These are phyloP conservation scores for Synchiropus splendidus DNA, from an alignment of 2,113 vertebrate species.

Conservation along the genomic window DNA sequence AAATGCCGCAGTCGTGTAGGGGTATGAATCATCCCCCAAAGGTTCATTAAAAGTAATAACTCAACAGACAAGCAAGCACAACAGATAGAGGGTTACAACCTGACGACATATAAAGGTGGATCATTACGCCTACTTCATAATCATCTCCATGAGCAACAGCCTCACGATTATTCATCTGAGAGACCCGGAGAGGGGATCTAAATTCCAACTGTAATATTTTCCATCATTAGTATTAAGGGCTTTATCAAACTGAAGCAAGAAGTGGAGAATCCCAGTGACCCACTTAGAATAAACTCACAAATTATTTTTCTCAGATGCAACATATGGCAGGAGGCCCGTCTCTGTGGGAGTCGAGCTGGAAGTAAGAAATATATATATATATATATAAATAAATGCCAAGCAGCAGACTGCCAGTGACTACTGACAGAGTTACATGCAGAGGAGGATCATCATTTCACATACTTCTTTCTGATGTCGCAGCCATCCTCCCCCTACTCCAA, in stretches of 20 bases:
- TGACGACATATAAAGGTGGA: conserved; percentile 15
- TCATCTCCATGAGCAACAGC: background rate
- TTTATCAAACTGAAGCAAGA: too few species aligned
- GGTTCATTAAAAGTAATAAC: conserved; percentile 23
- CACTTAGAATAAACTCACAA: conserved; percentile 17
- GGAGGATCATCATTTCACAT: too few species aligned
- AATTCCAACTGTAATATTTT: too few species aligned
- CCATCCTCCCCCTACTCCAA: too few species aligned
- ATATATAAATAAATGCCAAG: conserved; percentile 26
- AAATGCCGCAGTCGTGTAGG: background rate
- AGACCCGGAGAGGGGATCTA: too few species aligned
- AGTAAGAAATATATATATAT: conserved; percentile 22
- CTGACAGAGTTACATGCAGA: background rate
- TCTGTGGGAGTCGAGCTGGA: conserved; percentile 29
- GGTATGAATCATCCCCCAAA: conserved; percentile 17
- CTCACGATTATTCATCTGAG: too few species aligned
- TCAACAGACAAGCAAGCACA: conserved; percentile 2
- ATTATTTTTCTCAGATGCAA: conserved; percentile 16
- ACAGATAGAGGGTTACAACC: conserved; percentile 6
- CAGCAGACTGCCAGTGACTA: conserved; percentile 15
- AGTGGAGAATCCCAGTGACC: conserved; percentile 25
- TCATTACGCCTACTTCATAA: conserved; percentile 15
- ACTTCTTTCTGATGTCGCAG: too few species aligned
- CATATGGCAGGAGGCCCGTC: conserved; percentile 41
- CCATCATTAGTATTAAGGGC: too few species aligned